Evolutionary conservation across 2,113 vertebrate genomes (phyloP).

Genomic region (Myotis lucifugus): DNA sequence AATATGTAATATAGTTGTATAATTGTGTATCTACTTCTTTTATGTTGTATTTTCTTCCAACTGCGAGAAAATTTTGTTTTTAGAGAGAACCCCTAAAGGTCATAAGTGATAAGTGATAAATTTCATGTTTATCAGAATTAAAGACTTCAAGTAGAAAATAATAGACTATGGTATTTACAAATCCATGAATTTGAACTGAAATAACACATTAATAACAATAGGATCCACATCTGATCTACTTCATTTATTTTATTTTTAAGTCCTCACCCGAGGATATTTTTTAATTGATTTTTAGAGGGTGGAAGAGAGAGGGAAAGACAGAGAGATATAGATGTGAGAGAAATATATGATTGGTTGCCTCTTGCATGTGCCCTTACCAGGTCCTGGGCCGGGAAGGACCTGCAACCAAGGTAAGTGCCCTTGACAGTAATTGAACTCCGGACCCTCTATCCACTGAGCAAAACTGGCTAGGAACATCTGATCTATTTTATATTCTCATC

Average conservation of each 20-base stretch:
- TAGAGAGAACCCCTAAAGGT: neutral
- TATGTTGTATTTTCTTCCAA: neutral
- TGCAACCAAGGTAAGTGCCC: too few species aligned
- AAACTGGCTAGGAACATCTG: too few species aligned
- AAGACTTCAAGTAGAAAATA: neutral
- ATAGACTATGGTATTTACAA: neutral
- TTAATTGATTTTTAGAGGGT: too few species aligned
- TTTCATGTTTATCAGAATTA: neutral
- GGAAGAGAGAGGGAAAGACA: too few species aligned
- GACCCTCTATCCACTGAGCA: too few species aligned
- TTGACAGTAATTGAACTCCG: too few species aligned
- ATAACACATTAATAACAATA: neutral
- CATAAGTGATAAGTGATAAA: neutral
- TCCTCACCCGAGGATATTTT: too few species aligned
- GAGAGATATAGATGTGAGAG: too few species aligned
- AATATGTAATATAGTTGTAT: neutral
- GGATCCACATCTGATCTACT: neutral
- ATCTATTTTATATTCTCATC: neutral
- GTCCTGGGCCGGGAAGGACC: too few species aligned
- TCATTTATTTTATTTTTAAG: too few species aligned
- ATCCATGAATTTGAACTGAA: slow-evolving; percentile 18
- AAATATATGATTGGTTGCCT: too few species aligned
- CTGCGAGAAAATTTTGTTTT: neutral
- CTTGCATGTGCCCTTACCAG: too few species aligned
- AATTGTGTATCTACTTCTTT: neutral